Base-by-base conservation (phyloP, 2,113 vertebrate genomes). In the Ophiodon elongatus region DNA sequence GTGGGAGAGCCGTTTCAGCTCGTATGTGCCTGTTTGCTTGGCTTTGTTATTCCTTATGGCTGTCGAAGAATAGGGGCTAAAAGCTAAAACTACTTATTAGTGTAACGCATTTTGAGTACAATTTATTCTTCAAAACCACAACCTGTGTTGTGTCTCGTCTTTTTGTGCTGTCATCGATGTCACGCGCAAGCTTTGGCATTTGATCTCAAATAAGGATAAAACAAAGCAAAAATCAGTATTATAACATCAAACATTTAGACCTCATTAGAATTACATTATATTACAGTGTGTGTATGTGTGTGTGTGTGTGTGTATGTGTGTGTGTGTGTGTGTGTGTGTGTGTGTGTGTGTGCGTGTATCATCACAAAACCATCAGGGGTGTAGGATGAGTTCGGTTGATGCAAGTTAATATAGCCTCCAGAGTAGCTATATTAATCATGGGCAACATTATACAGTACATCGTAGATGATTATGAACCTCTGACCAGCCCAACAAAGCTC, bases 341-440 rank as follows among this genome's bases (percentile, higher is more conserved):
- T 56, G 27, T 39, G 31, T 11, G 35, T 10, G 33, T 25, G 83
- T 31, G 60, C 62, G 70, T 62, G 74, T 35, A 83, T 76, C 87
- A 85, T 80, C 68, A 89, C 82, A 91, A 89, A 90, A 86, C 67
- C 83, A 88, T 84, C 81, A 76, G 78, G 78, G 72, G 88, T 90
- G 88, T 76, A 92, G 80, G 86, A 93, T 90, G 93, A 88, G 83
- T 47, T 88, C 80, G 88, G 82, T 69, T 79, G 76, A 88, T 89
- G 84, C 83, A 87, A 84, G 88, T 92, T 94, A 94, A 93, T 94
- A 92, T 91, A 92, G 91, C 88, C 86, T 79, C 69, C 69, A 69
- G 71, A 91, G 86, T 63, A 84, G 91, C 91, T 92, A 94, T 93
- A 93, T 94, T 93, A 93, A 93, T 86, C 84, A 94, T 89, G 88